Conservation (phyloP, 2,113 vertebrate species). For the Tor tambroides region DNA sequence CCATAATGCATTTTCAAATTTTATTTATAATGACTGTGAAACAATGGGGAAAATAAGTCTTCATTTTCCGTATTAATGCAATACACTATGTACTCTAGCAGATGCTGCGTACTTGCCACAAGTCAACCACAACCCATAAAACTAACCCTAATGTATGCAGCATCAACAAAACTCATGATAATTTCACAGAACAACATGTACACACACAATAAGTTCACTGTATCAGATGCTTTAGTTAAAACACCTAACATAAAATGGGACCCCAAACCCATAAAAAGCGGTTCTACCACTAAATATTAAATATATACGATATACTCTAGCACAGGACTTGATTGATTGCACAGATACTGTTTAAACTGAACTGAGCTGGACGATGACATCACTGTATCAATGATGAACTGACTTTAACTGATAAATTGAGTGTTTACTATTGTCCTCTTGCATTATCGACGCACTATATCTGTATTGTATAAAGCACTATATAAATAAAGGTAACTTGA, state of each 20-base stretch:
- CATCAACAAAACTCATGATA: background rate
- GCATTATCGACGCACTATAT: no score
- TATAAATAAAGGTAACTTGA: background rate
- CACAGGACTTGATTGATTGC: no score
- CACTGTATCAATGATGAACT: no score
- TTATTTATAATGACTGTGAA: background rate
- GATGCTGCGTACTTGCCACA: background rate
- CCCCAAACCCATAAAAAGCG: background rate
- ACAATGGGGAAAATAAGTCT: background rate
- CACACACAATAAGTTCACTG: background rate
- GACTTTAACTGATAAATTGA: no score
- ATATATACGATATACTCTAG: background rate
- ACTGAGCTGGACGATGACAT: no score
- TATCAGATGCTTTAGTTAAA: background rate
- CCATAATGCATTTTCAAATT: background rate
- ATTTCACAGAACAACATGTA: background rate
- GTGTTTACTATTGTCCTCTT: no score
- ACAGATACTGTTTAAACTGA: no score
- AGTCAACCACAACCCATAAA: background rate
- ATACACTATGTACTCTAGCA: background rate
- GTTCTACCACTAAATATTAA: background rate
- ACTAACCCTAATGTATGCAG: background rate
- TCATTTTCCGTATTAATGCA: background rate
- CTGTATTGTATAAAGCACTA: no score
- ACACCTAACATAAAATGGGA: background rate